Evolutionary conservation across 2,888 invertebrate genomes (phyloP).

Genomic region (Encarsia formosa): DNA sequence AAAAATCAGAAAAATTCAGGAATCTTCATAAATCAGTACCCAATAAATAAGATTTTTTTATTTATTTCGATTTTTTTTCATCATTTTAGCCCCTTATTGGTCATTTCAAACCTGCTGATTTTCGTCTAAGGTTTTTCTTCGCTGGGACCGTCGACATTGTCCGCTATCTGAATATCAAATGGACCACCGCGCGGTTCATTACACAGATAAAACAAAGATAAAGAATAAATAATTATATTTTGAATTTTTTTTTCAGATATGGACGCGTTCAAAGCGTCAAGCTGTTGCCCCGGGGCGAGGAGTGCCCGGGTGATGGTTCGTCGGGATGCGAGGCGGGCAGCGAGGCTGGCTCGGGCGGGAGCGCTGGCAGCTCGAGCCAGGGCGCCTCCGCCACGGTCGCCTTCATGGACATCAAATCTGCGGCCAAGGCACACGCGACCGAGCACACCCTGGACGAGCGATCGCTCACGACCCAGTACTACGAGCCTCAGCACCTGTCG

Average conservation of each 20-base stretch:
- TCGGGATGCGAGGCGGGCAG: slow-evolving; percentile 47
- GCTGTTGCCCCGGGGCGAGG: slow-evolving; percentile 67
- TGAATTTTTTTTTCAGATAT: slow-evolving; percentile 67
- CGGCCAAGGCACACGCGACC: slow-evolving; percentile 87
- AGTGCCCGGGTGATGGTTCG: slow-evolving; percentile 50
- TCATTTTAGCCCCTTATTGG: too few species aligned
- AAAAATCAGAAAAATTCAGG: too few species aligned
- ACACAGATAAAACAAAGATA: too few species aligned
- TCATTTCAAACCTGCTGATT: too few species aligned
- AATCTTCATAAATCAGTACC: too few species aligned
- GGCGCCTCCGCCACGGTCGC: slow-evolving; percentile 84
- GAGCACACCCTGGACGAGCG: slow-evolving; percentile 86
- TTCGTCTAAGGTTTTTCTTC: too few species aligned
- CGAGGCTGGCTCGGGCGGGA: slow-evolving; percentile 42
- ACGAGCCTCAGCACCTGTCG: slow-evolving; percentile 67
- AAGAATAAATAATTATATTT: not conserved
- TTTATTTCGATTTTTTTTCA: too few species aligned
- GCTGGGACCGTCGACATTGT: too few species aligned
- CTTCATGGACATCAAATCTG: slow-evolving; percentile 96
- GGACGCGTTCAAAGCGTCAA: slow-evolving; percentile 97
- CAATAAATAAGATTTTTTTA: too few species aligned
- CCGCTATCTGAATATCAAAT: too few species aligned
- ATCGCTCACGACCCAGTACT: slow-evolving; percentile 84
- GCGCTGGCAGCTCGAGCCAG: slow-evolving; percentile 54
- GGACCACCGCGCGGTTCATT: too few species aligned